phyloP scores from a whole-genome alignment of 2,113 vertebrate species.

The Anolis carolinensis region DNA sequence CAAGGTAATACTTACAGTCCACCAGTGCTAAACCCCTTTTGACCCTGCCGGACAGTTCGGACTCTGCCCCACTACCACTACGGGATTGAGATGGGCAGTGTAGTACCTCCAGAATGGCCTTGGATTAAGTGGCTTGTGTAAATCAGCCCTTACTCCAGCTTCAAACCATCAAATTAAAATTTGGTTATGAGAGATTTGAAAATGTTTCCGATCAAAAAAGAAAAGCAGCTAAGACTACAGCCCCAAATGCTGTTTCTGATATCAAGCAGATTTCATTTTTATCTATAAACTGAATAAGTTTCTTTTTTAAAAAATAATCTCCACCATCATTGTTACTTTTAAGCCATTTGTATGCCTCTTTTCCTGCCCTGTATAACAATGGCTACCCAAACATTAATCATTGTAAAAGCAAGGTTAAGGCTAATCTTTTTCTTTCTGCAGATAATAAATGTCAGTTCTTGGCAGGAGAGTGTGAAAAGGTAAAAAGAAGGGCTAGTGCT shows the following conservation, averaged over 20 bases:
- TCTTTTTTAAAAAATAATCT: neutral
- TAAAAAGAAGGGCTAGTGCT: slow-evolving; percentile 53
- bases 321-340: neutral
- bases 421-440: slow-evolving; percentile 61
- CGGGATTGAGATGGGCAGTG: too few species aligned
- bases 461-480: slow-evolving; percentile 57
- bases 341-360: neutral
- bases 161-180: neutral
- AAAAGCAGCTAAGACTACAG: neutral
- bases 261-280: neutral
- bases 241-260: neutral
- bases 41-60: too few species aligned
- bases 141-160: neutral
- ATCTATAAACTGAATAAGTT: neutral
- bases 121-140: too few species aligned
- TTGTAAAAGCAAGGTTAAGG: slow-evolving; percentile 53
- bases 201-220: neutral
- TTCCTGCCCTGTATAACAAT: neutral
- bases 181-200: neutral
- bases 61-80: too few species aligned
- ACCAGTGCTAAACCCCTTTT: too few species aligned
- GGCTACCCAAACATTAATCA: slow-evolving; percentile 66
- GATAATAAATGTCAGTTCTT: slow-evolving; percentile 66
- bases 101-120: too few species aligned
- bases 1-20: too few species aligned